Base-by-base conservation (phyloP, 2,113 vertebrate species). In the Oophaga pumilio region DNA sequence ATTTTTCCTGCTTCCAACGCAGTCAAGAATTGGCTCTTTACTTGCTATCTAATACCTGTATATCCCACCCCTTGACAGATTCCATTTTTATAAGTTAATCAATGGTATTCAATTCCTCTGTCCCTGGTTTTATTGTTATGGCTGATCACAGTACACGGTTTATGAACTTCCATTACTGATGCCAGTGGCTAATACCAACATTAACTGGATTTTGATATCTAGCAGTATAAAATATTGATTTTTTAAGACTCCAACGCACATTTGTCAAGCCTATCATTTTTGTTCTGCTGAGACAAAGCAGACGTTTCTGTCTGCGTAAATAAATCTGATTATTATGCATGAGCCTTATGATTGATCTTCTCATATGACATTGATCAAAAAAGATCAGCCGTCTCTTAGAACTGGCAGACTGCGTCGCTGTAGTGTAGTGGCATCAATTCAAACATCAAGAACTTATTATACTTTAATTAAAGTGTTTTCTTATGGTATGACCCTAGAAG, bases 331-430 rank as follows among this genome's bases (percentile, higher is more conserved):
- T 8, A 69, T 71, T 71, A 84, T 71, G 26, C 66, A 84, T 43
- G 66, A 84, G 69, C 9, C 24, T 57, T 84, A 12, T 26, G 66
- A 84, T 71, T 73, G 82, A 84, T 69, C 82, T 71, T 84, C 43
- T 82, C 59, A 50, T 49, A 22, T 82, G 80, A 82, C 66, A 22
- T 24, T 84, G 52, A 84, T 69, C 82, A 56, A 84, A 84, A 62
- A 62, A 71, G 60, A 66, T 71, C 66, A 56, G 43, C 52, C 50
- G 26, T 71, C 43, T 18, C 66, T 84, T 53, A 71, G 64, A 82
- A 84, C 50, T 71, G 82, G 53, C 64, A 57, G 82, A 28, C n/a
- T 71, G 82, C 56, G 26, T 73, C 69, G 15, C 33, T 56, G n/a
- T 20, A 57, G 15, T 71, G 64, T 53, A 56, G 43, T 28, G 68